Evolutionary conservation across 2,797 vertebrate species (phyloP), one percentile per base, ranked within the genome.

Genomic region (Uromys caudimaculatus): DNA sequence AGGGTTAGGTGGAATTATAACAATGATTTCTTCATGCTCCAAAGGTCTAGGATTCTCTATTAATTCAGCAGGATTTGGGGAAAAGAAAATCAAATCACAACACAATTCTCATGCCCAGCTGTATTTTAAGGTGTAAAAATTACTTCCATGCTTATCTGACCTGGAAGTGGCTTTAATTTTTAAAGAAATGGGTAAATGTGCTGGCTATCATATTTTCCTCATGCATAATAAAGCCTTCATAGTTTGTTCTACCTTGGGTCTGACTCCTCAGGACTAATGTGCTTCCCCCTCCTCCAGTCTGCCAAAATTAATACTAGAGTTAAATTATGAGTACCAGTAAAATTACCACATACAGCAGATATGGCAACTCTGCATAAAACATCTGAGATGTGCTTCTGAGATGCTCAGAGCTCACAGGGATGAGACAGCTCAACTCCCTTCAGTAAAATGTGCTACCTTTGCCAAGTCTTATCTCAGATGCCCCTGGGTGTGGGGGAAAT

Each of bases 351-450:
- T 88, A 77, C 41, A 89, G 71, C 77, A 97, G 90, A 94, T 21
- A 94, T 87, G 27, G n/a, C n/a, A 47, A 89, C 86, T 95, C 96
- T 92, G 95, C 77, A 90, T 97, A 97, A 97, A 97, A 96, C 93
- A 17, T 78, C 41, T 76, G 58, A 89, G 89, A 81, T 16, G 47
- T 3, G 78, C 73, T 90, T 89, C 50, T 95, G 96, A 96, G 97
- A 87, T 41, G 95, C 90, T 82, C 52, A 97, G 86, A 29, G 97
- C 73, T 96, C 10, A 85, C 17, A 84, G 38, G 0, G 41, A 95
- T 0, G 97, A 73, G 54, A 69, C 27, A 87, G 86, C 85, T 82
- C n/a, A 71, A 87, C 79, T 96, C 77, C 64, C 17, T 44, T 89
- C 64, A 73, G 64, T 58, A 83, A 47, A 75, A 35, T 35, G 56